Base-by-base conservation (phyloP, 2,888 invertebrate species). In the Cataglyphis cursor region DNA sequence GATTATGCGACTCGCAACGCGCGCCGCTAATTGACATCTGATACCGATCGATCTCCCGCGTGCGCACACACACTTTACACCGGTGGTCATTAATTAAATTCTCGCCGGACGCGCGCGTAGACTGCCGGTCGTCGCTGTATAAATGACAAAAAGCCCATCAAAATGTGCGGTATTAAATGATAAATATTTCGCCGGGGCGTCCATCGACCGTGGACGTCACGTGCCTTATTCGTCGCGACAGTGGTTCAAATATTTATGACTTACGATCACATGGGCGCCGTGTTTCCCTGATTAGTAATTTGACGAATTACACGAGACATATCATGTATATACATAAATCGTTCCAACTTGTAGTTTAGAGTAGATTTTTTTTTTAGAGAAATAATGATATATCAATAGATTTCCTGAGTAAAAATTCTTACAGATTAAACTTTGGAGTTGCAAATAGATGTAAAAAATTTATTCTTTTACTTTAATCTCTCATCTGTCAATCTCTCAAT, bases 11-110 rank as follows among this genome's bases (percentile, higher is more conserved):
- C 48, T 70, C 44, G 78, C 70, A 59, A 80, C 70, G 78, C 59
- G 78, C 78, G 54, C 68, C 44, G 78, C 78, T 80, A 80, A 80
- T 80, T 80, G 78, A 80, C 78, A 80, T 80, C 78, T 80, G 70
- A 80, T 80, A 80, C 41, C 78, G 70, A 80, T 80, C 78, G 68
- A 68, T 80, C 70, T 70, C 57, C 28, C 68, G 9, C 57, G 66
- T 38, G 10, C 44, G 70, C 65, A 48, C 65, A 24, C 31, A 80
- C 57, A 59, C 70, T 80, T 80, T 80, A 70, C 78, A 80, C 70
- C 31, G 70, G 12, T 61, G 78, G 78, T 68, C 78, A 80, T 80
- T 80, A 80, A 80, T 80, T 80, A 80, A 80, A 80, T 70, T 61
- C 76, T 54, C 78, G 44, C 68, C 44, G 65, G 35, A 35, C 78